Evolutionary conservation across 2,888 invertebrate species (phyloP), one percentile per base, ranked within the genome.

Genomic region (Cenopis cana): DNA sequence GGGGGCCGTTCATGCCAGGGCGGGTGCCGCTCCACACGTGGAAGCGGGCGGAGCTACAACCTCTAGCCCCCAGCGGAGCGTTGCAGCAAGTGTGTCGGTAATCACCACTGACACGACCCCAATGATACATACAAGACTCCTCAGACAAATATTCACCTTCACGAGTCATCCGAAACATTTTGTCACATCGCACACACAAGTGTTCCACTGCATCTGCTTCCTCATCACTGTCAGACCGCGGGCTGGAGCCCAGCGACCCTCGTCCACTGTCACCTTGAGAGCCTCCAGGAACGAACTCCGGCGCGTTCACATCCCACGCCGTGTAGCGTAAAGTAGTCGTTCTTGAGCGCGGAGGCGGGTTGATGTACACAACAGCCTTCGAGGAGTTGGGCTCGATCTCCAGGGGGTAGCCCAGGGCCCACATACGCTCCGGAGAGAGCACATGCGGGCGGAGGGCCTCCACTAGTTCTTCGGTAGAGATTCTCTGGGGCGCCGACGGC

Each of bases 101-200:
- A 57, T 93, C 91, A 33, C 85, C 86, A 83, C 94, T 94, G n/a
- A 96, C 88, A 78, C 97, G 96, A 24, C 98, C 99, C 96, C 97
- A 98, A 85, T 99, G 99, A 86, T 98, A 97, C 18, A 94, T 84
- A 89, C 99, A 99, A 70, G 95, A 93, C 75, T 97, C 97, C 57
- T 95, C 93, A 3, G 95, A 94, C 29, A 96, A 85, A 84, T 97
- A 97, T 81, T 96, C 95, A 38, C 97, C 97, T 74, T 95, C 94
- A 36, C 94, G 93, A 76, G 95, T 95, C 73, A 97, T 95, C 79
- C 94, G 93, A 87, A 97, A 98, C 57, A 93, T 93, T 78, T 95
- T 95, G 73, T 94, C 94, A 89, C 98, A 98, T 69, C 98, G 94
- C 33, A 95, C 95, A 87, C 97, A 97, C 72, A 94, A 93, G 80